These are phyloP conservation scores for Aphrocallistes beatrix DNA, from an alignment of 37 sponge, comb jelly and placozoan genomes.

Conservation along the genomic window DNA sequence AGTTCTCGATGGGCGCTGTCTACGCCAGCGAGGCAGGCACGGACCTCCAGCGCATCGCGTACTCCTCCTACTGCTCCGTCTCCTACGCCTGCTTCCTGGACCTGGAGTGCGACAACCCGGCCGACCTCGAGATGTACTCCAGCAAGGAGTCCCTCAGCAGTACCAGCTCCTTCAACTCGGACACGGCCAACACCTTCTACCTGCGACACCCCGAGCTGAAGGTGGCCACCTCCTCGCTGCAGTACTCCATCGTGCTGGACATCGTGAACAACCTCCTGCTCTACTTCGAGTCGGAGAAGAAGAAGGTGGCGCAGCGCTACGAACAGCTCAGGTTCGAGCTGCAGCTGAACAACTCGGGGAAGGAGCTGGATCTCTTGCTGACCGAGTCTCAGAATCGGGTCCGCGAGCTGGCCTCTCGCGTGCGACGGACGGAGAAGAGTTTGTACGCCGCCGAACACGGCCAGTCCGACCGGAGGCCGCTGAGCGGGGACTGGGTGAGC, in stretches of 20 bases:
- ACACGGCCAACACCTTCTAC: not conserved
- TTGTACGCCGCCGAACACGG: not conserved
- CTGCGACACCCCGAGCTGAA: conserved; percentile 23
- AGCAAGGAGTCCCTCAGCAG: not conserved
- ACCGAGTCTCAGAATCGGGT: not conserved
- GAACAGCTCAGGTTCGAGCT: not conserved
- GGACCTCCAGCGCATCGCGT: not conserved
- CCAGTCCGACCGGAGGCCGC: not conserved
- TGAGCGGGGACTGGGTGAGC: not conserved
- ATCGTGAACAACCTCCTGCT: conserved; percentile 78
- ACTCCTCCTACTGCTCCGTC: not conserved
- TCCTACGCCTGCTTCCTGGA: not conserved
- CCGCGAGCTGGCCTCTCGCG: not conserved
- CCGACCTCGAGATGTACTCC: not conserved
- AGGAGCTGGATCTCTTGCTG: conserved; percentile 25
- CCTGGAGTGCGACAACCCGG: not conserved
- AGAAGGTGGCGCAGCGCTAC: conserved; percentile 24
- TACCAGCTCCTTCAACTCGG: not conserved
- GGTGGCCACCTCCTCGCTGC: conserved; percentile 28
- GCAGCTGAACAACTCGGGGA: conserved; percentile 8
- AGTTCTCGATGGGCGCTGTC: not conserved
- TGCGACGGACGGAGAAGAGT: not conserved
- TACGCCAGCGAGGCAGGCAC: not conserved
- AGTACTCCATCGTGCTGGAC: conserved; percentile 66
- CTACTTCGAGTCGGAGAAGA: conserved; percentile 66